These are phyloP conservation scores for Synanthedon myopaeformis DNA, from an alignment of 2,888 invertebrate species.

Conservation along the genomic window DNA sequence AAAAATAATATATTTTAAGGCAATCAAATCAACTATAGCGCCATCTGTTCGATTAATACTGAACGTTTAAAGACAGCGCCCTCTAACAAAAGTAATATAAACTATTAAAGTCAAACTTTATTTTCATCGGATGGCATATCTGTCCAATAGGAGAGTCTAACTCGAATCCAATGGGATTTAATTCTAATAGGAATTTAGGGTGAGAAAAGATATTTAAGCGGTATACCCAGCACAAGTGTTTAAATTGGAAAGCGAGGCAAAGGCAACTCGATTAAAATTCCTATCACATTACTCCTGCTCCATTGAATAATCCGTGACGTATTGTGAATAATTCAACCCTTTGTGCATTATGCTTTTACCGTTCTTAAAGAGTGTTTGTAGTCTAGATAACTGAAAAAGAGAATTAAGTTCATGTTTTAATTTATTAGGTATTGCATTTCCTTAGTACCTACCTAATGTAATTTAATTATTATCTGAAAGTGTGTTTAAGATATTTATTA, in stretches of 20 bases:
- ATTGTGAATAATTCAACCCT: conserved; percentile 23
- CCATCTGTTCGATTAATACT: conserved; percentile 26
- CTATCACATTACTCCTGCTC: conserved; percentile 27
- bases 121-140: background rate
- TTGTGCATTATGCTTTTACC: no score
- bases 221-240: conserved; percentile 5
- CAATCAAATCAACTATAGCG: conserved; percentile 11
- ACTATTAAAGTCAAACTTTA: conserved; percentile 13
- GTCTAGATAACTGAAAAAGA: no score
- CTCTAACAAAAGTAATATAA: conserved; percentile 25
- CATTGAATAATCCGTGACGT: conserved; percentile 40
- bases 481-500: no score
- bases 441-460: no score
- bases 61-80: conserved; percentile 25
- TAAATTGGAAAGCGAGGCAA: conserved; percentile 27
- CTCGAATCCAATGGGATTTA: background rate
- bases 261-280: conserved; percentile 31
- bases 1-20: background rate
- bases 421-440: no score
- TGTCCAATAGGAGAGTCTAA: background rate
- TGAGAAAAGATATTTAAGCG: background rate
- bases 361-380: no score
- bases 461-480: no score
- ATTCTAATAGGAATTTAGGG: background rate
- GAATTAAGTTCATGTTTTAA: no score